phyloP scores from a whole-genome alignment of 2,888 invertebrate species.

The Gymnoscelis rufifasciata region DNA sequence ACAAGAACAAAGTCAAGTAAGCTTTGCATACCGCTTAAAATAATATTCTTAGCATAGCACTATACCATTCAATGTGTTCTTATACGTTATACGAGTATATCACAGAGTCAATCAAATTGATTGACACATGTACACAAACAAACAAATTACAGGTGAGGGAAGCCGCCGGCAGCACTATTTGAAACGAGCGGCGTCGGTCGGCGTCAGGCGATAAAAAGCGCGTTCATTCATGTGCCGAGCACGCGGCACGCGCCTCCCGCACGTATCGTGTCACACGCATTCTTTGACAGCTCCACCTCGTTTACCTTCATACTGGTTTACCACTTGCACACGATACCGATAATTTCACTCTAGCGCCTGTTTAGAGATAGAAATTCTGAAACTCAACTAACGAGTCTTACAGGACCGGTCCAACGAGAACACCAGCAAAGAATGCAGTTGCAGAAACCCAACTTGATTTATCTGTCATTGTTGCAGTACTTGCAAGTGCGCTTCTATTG shows the following conservation, averaged over 20 bases:
- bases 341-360: slow-evolving; percentile 29
- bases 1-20: too few relatives aligned
- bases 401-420: slow-evolving; percentile 29
- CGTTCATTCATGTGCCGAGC: slow-evolving; percentile 47
- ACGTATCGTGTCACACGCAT: slow-evolving; percentile 51
- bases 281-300: slow-evolving; percentile 59
- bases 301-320: slow-evolving; percentile 40
- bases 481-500: background rate
- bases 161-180: slow-evolving; percentile 44
- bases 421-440: slow-evolving; percentile 25
- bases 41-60: too few relatives aligned
- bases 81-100: background rate
- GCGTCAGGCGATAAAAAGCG: slow-evolving; percentile 72
- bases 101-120: slow-evolving; percentile 42
- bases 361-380: slow-evolving; percentile 30
- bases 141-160: slow-evolving; percentile 67
- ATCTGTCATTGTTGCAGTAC: slow-evolving; percentile 8
- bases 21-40: too few relatives aligned
- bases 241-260: slow-evolving; percentile 26
- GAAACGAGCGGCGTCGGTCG: slow-evolving; percentile 54
- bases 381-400: slow-evolving; percentile 23
- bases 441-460: slow-evolving; percentile 27
- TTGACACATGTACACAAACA: slow-evolving; percentile 47
- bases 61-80: too few relatives aligned
- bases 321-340: slow-evolving; percentile 31